A percentile compares a stretch with the other conserved stretches of the same genome.
Conservation (phyloP, 2,797 vertebrate genomes). For the Microctenopoma steveboyesi region DNA sequence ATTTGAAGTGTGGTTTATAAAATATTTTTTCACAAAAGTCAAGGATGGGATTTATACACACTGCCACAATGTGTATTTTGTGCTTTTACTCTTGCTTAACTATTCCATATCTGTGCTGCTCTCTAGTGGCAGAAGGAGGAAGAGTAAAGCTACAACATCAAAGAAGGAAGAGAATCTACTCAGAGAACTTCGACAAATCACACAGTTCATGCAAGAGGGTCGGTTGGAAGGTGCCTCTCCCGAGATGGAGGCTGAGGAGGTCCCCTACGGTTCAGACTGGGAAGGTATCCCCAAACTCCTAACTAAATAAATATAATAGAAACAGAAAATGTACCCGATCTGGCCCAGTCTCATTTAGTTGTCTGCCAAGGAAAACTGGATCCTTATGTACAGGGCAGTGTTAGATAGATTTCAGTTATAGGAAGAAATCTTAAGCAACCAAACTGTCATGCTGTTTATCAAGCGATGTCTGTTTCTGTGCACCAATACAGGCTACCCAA, state of each 20-base stretch:
- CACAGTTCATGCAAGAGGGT: slow-evolving; percentile 89
- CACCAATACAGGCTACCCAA: slow-evolving; percentile 88
- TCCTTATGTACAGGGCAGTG: not conserved
- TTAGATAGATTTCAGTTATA: not conserved
- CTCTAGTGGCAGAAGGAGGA: slow-evolving; percentile 73
- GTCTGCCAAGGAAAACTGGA: too few relatives aligned
- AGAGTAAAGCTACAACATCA: slow-evolving; percentile 74
- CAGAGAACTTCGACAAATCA: slow-evolving; percentile 90
- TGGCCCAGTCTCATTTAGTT: too few relatives aligned
- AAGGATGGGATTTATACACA: too few relatives aligned
- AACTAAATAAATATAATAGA: not conserved
- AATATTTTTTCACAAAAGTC: too few relatives aligned
- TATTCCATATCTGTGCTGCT: slow-evolving; percentile 43
- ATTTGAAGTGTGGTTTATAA: too few relatives aligned
- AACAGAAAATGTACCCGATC: not conserved
- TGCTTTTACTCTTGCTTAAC: not conserved
- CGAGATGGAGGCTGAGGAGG: slow-evolving; percentile 95
- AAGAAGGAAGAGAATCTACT: slow-evolving; percentile 90
- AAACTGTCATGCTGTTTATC: not conserved
- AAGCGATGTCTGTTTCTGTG: slow-evolving; percentile 5
- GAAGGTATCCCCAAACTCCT: slow-evolving; percentile 83
- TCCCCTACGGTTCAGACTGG: slow-evolving; percentile 91
- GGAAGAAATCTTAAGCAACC: not conserved
- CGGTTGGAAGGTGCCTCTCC: slow-evolving; percentile 88
- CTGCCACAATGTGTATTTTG: not conserved